Base-by-base conservation (phyloP, 2,888 invertebrate genomes). In the Zaprionus lineosus region DNA sequence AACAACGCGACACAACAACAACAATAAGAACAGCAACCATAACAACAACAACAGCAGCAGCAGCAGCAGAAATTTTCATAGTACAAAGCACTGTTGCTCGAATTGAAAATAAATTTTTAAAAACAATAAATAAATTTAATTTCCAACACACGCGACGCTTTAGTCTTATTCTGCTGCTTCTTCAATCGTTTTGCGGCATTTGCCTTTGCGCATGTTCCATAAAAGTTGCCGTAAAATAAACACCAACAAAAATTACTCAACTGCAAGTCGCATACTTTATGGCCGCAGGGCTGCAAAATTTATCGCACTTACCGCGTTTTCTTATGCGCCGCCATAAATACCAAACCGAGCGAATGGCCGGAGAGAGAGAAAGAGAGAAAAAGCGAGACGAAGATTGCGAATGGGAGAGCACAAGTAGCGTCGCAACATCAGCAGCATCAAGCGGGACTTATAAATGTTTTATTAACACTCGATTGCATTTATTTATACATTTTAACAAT, bases 221-320 rank as follows among this genome's bases (percentile, higher is more conserved):
- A 67, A 67, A 61, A 40, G 68, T 56, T 39, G 48, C 56, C 46
- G 31, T 46, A 74, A 66, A 82, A 72, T 70, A 63, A 60, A 71
- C 64, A 61, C 41, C 56, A 65, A 57, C 53, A 57, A 67, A 63
- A 74, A 81, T 77, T 67, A 77, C 84, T 79, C 78, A 81, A 70
- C 70, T 66, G 76, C 78, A 83, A 62, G 74, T 76, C 68, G 75
- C 78, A 81, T 87, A 77, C 63, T 87, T 87, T 87, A 87, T 85
- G 70, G 68, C 61, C 69, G 64, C 74, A 78, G 86, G 86, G 86
- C 82, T 74, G 79, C 72, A 70, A 67, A 85, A 84, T 86, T 87
- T 86, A 88, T 81, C 76, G 74, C 74, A 70, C 68, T 72, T 69
- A 62, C 74, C 65, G 77, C 71, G 64, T 58, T 77, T 78, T 70